Base-by-base conservation (phyloP, 2,888 invertebrate species). In the Archaeoteleia sp. region DNA sequence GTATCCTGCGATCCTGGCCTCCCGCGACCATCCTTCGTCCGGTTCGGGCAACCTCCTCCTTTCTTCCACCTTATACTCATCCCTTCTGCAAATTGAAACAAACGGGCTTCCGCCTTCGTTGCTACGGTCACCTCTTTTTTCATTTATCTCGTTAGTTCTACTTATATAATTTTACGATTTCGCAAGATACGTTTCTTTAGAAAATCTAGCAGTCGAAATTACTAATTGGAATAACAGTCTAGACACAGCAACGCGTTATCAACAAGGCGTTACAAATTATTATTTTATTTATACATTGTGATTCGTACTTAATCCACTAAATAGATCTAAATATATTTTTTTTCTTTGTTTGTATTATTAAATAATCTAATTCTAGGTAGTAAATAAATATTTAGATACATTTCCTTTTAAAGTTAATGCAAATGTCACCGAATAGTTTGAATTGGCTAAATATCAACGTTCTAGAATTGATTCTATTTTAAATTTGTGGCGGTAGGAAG, bases 71-170 rank as follows among this genome's bases (percentile, higher is more conserved):
- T 29, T 39, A 30, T 34, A 2, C 30, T 29, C 45, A 14, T 32
- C 37, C 48, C 8, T 13, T 17, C 17, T 32, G 25, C 35, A 69
- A 68, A 72, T 72, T 68, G 69, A 72, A 69, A 69, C 61, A 67
- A 72, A 70, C 67, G 69, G 35, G 32, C 29, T 43, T 57, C 35
- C 29, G 14, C 48, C 54, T 43, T 15, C 30, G 17, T 20, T 20
- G 8, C 34, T 7, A 8, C 37, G 13, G 37, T 37, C 39, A 23
- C 37, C 49, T 49, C 49, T 51, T 55, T 57, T 51, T 49, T 49
- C 57, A 43, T 53, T 60, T 43, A 54, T 53, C 27, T 17, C 66
- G 57, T 69, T 67, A 57, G 46, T 71, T 63, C 32, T 54, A 66
- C 70, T 71, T 66, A 68, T 20, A 43, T 45, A 49, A 66, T 53